These are phyloP conservation scores for Maconellicoccus hirsutus DNA, from an alignment of 1,140 invertebrate genomes.

Conservation along the genomic window DNA sequence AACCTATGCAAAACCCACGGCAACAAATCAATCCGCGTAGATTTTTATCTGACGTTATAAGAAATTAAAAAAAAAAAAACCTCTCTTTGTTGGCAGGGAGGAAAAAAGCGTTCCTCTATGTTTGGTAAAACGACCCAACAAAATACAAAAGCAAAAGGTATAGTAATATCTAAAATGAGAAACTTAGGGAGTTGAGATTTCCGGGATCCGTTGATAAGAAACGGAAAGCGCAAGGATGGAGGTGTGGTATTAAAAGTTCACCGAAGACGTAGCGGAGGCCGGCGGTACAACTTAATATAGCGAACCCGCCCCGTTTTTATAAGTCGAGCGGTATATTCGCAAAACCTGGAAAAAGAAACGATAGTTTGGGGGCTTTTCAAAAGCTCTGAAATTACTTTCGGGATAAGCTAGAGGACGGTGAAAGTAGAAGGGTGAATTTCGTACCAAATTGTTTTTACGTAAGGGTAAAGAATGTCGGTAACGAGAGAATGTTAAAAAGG, in stretches of 20 bases:
- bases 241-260: constrained; percentile 19
- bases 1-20: too few species aligned
- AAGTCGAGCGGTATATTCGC: constrained; percentile 9
- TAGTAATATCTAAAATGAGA: constrained; percentile 19
- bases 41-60: too few species aligned
- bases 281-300: constrained; percentile 18
- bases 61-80: not conserved
- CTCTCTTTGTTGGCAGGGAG: not conserved
- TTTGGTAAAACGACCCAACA: constrained; percentile 3
- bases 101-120: constrained; percentile 8
- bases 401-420: constrained; percentile 5
- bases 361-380: constrained; percentile 22
- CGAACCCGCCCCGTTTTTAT: constrained; percentile 15
- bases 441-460: constrained; percentile 21
- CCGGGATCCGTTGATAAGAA: constrained; percentile 19
- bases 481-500: constrained; percentile 11
- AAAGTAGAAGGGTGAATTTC: constrained; percentile 18
- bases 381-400: constrained; percentile 22
- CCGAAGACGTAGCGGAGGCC: not conserved
- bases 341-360: constrained; percentile 17
- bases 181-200: constrained; percentile 21
- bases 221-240: constrained; percentile 13
- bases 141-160: constrained; percentile 16
- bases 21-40: too few species aligned
- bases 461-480: constrained; percentile 10